Evolutionary conservation across 2,113 vertebrate genomes (phyloP), one percentile per base, ranked within the genome.

Genomic region (Grammatotria lemairii): DNA sequence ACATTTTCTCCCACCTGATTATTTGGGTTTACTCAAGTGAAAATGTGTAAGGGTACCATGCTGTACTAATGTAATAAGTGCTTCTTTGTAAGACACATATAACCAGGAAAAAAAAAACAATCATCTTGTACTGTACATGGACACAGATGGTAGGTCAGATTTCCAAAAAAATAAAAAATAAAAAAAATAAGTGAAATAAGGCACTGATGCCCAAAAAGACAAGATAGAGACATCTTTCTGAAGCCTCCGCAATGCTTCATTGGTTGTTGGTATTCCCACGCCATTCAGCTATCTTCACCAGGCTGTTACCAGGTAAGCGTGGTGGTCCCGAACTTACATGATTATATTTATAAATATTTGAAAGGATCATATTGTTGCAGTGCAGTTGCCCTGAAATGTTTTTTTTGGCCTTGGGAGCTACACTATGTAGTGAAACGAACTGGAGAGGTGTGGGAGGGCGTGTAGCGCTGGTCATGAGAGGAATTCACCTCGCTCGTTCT

Each of bases 101-200:
- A 73, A 82, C 28, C 49, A 83, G 35, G 58, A 81, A 51, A 38
- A 73, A 70, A 88, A 79, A 10, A 54, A 85, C 85, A 93, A 88
- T 94, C 86, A 80, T 93, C 79, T 84, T 86, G 88, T 92, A 86
- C 83, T 91, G 87, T 89, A 89, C 89, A 84, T 85, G 89, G 84
- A 85, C 92, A 81, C 93, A 95, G 92, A 94, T 93, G 91, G 91
- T 82, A 84, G 93, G 92, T 91, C 90, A 89, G 85, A 86, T 58
- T 92, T 94, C 87, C 88, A 94, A 95, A 94, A 57, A 57, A 65
- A 65, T 3, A 57, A 5, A 81, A 88, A 85, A 94, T 4, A 17
- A 17, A 63, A 11, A 63, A 65, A 82, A 84, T 60, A 91, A 93
- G 88, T 80, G 40, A 80, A 82, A 91, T 75, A 80, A 90, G 88